Evolutionary conservation across 2,888 invertebrate species (phyloP).

Genomic region (Phragmatobia fuliginosa): DNA sequence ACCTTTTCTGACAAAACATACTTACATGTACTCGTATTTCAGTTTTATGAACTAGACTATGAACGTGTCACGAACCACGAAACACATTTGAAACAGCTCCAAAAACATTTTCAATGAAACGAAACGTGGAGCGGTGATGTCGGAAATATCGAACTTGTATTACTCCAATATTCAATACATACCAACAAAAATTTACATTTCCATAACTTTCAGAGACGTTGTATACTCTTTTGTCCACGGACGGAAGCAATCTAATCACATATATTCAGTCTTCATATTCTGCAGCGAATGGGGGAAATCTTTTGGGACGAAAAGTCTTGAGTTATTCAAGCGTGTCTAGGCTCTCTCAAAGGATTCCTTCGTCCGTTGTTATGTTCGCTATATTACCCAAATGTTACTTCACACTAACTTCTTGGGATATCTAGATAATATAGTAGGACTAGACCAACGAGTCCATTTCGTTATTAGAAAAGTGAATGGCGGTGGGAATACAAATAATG

Average conservation of each 20-base stretch:
- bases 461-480: slow-evolving; percentile 3
- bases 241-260: slow-evolving; percentile 19
- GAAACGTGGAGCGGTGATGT: slow-evolving; percentile 31
- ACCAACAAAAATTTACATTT: slow-evolving; percentile 23
- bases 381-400: slow-evolving; percentile 23
- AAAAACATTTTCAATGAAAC: slow-evolving; percentile 44
- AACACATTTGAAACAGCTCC: slow-evolving; percentile 38
- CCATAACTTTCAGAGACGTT: slow-evolving; percentile 10
- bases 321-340: slow-evolving; percentile 31
- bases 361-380: slow-evolving; percentile 16
- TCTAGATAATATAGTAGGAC: neutral
- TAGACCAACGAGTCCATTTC: neutral
- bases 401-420: slow-evolving; percentile 8
- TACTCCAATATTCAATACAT: slow-evolving; percentile 23
- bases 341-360: slow-evolving; percentile 31
- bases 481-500: neutral
- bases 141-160: slow-evolving; percentile 45
- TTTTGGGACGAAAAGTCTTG: slow-evolving; percentile 26
- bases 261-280: slow-evolving; percentile 24
- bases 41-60: slow-evolving; percentile 13
- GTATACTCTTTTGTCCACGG: slow-evolving; percentile 16
- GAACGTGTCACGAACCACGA: slow-evolving; percentile 23
- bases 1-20: neutral
- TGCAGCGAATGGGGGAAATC: slow-evolving; percentile 19
- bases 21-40: neutral